Percentiles rank a stretch among this genome's conserved stretches.
Evolutionary conservation across 2,888 invertebrate genomes (phyloP).

Genomic region (Mesoligia furuncula): DNA sequence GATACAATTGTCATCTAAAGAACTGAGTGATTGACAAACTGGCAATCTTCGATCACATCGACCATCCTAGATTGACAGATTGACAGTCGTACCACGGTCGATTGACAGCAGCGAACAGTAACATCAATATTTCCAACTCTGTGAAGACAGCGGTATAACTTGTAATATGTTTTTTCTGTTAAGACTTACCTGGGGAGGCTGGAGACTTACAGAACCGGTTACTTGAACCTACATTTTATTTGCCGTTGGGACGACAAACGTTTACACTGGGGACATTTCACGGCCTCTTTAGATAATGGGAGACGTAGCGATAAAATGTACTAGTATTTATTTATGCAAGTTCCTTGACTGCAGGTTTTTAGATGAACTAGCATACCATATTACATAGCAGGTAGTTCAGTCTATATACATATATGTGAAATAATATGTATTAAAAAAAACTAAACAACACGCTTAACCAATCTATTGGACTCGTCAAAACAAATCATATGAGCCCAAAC

Average conservation of each 20-base stretch:
- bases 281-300: constrained; percentile 15
- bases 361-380: not conserved
- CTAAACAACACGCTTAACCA: too few relatives aligned
- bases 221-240: constrained; percentile 58
- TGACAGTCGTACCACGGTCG: constrained; percentile 9
- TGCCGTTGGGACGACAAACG: constrained; percentile 38
- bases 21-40: constrained; percentile 11
- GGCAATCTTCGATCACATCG: not conserved
- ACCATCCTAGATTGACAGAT: constrained; percentile 17
- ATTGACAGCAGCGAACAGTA: constrained; percentile 15
- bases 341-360: too few relatives aligned
- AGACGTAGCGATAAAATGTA: constrained; percentile 2
- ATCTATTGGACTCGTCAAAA: too few relatives aligned
- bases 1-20: not conserved
- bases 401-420: not conserved
- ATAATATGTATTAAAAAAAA: too few relatives aligned
- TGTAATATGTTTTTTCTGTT: constrained; percentile 47
- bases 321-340: constrained; percentile 9
- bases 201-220: constrained; percentile 44
- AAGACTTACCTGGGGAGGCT: constrained; percentile 5
- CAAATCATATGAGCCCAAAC: too few relatives aligned
- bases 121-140: constrained; percentile 17
- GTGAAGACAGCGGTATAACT: constrained; percentile 2
- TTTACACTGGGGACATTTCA: constrained; percentile 38
- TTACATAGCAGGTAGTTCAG: too few relatives aligned